Conservation (phyloP, 2,797 vertebrate species). For the Spheniscus humboldti region DNA sequence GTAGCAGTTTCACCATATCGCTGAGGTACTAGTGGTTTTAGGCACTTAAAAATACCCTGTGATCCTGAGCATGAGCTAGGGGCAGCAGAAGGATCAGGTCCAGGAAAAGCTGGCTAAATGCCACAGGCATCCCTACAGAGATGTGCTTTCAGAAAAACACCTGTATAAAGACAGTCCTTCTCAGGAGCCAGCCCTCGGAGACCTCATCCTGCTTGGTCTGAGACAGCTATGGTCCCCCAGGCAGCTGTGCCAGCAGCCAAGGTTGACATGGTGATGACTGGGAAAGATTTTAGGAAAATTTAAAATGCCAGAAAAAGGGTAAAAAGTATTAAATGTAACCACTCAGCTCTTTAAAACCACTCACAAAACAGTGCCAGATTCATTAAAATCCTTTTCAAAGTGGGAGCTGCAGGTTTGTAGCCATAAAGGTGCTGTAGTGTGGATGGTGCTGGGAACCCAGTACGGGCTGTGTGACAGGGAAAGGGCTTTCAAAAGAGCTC, state of each 20-base stretch:
- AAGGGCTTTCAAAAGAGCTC: neutral
- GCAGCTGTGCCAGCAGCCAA: neutral
- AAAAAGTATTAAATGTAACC: neutral
- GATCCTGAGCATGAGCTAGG: neutral
- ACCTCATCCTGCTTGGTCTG: neutral
- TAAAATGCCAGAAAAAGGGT: neutral
- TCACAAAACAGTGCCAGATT: neutral
- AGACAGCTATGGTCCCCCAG: neutral
- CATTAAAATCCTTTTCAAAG: neutral
- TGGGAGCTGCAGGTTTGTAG: neutral
- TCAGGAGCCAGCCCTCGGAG: neutral
- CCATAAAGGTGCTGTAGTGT: neutral
- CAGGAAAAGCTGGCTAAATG: neutral
- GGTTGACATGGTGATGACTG: neutral
- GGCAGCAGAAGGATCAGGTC: neutral
- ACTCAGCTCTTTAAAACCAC: neutral
- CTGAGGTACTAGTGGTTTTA: neutral
- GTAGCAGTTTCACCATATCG: neutral
- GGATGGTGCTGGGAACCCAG: neutral
- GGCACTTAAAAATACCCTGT: neutral
- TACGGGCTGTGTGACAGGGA: rapidly evolving
- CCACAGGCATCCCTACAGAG: neutral
- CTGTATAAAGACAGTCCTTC: neutral
- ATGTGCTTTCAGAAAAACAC: neutral
- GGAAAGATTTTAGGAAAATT: neutral